Percentiles rank a stretch among this genome's conserved stretches.
phyloP scores from a whole-genome alignment of 1,140 invertebrate species.

The Vanessa tameamea region DNA sequence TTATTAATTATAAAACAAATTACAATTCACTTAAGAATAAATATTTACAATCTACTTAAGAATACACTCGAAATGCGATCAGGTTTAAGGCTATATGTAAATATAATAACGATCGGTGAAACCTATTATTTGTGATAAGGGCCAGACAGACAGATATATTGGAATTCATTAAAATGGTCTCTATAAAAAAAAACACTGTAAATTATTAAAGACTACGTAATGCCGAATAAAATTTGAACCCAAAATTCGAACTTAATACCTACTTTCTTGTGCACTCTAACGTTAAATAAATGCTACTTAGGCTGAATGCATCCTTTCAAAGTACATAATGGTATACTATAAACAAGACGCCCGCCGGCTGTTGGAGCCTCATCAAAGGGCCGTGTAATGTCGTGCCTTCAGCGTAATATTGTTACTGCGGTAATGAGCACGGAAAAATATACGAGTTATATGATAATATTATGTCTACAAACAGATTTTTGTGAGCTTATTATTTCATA shows the following conservation, averaged over 20 bases:
- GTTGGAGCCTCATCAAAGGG: slow-evolving; percentile 33
- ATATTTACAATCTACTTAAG: no score
- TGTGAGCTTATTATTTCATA: not conserved
- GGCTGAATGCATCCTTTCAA: slow-evolving; percentile 32
- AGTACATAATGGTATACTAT: slow-evolving; percentile 35
- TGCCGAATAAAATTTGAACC: not conserved
- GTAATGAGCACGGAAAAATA: slow-evolving; percentile 24
- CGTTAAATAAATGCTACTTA: slow-evolving; percentile 25
- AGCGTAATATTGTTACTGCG: slow-evolving; percentile 35
- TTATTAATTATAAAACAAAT: no score
- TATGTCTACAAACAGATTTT: not conserved
- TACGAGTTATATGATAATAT: not conserved
- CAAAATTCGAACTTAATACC: not conserved
- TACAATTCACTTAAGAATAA: no score
- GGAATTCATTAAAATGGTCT: no score
- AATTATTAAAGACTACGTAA: no score
- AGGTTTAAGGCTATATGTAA: no score
- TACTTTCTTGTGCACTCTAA: not conserved
- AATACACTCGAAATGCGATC: no score
- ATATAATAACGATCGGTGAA: no score
- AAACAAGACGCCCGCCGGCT: slow-evolving; percentile 35
- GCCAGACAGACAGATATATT: no score
- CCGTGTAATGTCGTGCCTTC: slow-evolving; percentile 26
- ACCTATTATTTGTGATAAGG: no score
- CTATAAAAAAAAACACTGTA: no score